Conservation (phyloP, 1,140 invertebrate species). For the Orussus abietinus region DNA sequence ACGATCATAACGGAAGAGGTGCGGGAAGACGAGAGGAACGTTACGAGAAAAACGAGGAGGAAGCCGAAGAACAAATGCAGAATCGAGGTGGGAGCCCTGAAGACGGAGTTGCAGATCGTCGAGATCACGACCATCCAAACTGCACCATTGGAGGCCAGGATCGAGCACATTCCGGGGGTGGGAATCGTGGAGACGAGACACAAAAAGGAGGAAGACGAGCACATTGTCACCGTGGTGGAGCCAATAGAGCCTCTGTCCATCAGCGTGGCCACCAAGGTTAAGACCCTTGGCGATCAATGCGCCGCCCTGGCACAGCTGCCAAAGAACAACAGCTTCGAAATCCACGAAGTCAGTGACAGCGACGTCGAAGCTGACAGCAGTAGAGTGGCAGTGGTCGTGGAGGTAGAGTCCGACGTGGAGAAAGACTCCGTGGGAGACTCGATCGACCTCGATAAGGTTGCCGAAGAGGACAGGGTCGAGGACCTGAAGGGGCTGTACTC, state of each 20-base stretch:
- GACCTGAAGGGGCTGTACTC: conserved; percentile 17
- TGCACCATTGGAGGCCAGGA: conserved; percentile 31
- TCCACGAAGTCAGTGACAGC: conserved; percentile 41
- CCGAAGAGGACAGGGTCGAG: conserved; percentile 10
- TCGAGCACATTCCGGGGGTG: conserved; percentile 39
- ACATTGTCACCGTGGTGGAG: conserved; percentile 19
- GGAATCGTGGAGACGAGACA: conserved; percentile 35
- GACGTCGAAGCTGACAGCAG: conserved; percentile 30
- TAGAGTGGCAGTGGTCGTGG: conserved; percentile 49
- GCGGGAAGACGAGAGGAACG: not conserved
- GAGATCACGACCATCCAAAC: conserved; percentile 39
- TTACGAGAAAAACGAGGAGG: not conserved
- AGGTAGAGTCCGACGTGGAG: conserved; percentile 58
- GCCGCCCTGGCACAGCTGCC: conserved; percentile 18
- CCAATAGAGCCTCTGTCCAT: conserved; percentile 22
- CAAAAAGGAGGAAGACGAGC: conserved; percentile 4
- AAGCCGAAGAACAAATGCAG: conserved; percentile 18
- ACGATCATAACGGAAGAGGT: conserved; percentile 3
- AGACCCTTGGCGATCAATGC: conserved; percentile 18
- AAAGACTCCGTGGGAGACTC: conserved; percentile 25
- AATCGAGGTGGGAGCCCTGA: conserved; percentile 30
- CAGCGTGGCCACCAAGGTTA: conserved; percentile 18
- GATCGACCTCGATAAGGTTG: not conserved
- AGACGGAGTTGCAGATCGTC: conserved; percentile 21
- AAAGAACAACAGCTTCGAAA: conserved; percentile 33